Base-by-base conservation (phyloP, 2,797 vertebrate genomes). In the Lophius americanus region DNA sequence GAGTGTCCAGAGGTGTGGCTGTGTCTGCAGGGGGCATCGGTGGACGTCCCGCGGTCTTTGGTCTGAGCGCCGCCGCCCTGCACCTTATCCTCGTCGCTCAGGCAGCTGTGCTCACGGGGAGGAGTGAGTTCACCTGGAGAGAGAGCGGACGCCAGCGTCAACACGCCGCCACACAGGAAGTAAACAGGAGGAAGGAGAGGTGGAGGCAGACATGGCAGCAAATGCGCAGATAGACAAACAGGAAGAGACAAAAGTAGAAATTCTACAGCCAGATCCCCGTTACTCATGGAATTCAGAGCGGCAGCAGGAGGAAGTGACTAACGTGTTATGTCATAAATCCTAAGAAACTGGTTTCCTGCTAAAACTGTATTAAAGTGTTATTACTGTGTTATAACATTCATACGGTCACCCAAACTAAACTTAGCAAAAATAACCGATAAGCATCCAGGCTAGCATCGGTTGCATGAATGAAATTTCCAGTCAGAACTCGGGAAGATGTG, bases 41-140 rank as follows among this genome's bases (percentile, higher is more conserved):
- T 99, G 66, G 96, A 98, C 0, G 96, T 99, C 77, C 97, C 98
- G 0, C 96, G 90, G 89, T 99, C 97, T 93, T 97, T 98, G 91
- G 97, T 97, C 91, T 96, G 93, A 0, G 94, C 91, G 11, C 92
- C 94, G 80, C 95, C 94, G 64, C 93, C 92, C 65, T 96, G 96
- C 64, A 95, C 89, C 64, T 95, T 96, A 85, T 96, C 94, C 89
- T 98, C 96, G 85, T 99, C 97, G 1, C 96, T 98, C 86, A 99
- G 93, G 77, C 98, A 99, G 86, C 95, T 92, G 68, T 99, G 97
- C 82, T 98, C 97, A 0, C 93, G 95, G 14, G 96, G 91, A n/a
- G 97, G 94, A 0, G 93, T 95, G 87, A 95, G 94, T 47, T 98
- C 96, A 76, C 96, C 98, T 99, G 85, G 8, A 60, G 6, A 52